These are phyloP conservation scores for Platypus cylindrus DNA, from an alignment of 2,888 invertebrate species.

Conservation along the genomic window DNA sequence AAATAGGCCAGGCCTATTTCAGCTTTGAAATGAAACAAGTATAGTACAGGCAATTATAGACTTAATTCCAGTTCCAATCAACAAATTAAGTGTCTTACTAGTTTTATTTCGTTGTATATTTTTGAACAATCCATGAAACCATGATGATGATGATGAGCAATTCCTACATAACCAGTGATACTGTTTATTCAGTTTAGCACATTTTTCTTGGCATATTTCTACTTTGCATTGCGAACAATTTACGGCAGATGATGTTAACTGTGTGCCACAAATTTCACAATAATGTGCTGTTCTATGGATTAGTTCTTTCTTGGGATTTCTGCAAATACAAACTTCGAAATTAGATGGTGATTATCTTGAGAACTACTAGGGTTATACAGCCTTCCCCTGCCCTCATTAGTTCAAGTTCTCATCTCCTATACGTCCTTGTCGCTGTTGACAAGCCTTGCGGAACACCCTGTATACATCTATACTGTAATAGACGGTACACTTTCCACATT, in stretches of 20 bases:
- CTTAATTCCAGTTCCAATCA: not conserved
- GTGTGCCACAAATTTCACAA: constrained; percentile 30
- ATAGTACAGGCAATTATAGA: no score
- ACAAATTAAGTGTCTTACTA: constrained; percentile 16
- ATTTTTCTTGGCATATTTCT: constrained; percentile 28
- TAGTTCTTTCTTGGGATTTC: constrained; percentile 17
- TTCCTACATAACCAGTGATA: constrained; percentile 28
- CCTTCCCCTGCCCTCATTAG: no score
- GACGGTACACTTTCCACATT: no score
- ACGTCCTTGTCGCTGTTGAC: no score
- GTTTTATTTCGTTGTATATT: constrained; percentile 23
- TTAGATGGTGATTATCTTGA: no score
- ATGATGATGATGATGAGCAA: constrained; percentile 27
- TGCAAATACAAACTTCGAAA: constrained; percentile 17
- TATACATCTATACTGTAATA: no score
- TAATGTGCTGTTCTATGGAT: constrained; percentile 26
- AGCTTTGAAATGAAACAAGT: no score
- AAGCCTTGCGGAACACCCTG: no score
- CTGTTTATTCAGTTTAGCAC: constrained; percentile 21
- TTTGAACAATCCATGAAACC: constrained; percentile 28
- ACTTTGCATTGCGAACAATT: constrained; percentile 28
- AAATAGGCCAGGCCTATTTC: no score
- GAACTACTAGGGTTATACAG: no score
- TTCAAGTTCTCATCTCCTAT: no score
- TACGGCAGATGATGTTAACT: constrained; percentile 27